Evolutionary conservation across 2,797 vertebrate genomes (phyloP).

Genomic region (Falco concolor): DNA sequence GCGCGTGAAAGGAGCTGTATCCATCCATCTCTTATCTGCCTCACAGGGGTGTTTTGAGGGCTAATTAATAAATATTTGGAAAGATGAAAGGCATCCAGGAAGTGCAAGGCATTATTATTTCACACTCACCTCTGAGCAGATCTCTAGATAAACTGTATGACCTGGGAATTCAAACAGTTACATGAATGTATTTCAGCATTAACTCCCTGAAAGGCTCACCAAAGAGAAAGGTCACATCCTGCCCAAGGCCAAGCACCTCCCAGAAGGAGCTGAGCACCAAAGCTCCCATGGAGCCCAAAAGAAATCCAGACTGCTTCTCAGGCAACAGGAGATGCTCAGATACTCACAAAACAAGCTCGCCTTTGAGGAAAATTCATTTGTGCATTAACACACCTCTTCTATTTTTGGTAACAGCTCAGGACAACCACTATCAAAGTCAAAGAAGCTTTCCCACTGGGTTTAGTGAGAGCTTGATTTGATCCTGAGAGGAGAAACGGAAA

Average conservation of each 20-base stretch:
- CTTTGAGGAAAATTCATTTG: not conserved
- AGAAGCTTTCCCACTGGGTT: not conserved
- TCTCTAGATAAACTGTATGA: not conserved
- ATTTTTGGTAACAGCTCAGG: not conserved
- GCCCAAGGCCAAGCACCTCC: not conserved
- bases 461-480: not conserved
- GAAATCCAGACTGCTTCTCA: not conserved
- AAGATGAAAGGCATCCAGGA: constrained; percentile 18
- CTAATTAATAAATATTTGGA: constrained; percentile 51
- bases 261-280: not conserved
- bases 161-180: not conserved
- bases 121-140: not conserved
- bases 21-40: not conserved
- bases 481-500: not conserved
- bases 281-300: not conserved
- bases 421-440: not conserved
- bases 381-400: not conserved
- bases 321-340: not conserved
- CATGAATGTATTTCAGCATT: not conserved
- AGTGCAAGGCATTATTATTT: not conserved
- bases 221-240: not conserved
- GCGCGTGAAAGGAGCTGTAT: not conserved
- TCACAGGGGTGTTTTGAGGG: not conserved
- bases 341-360: not conserved
- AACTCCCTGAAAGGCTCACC: rapidly evolving